Percentiles rank a stretch among this genome's conserved stretches.
Evolutionary conservation across 2,797 vertebrate genomes (phyloP).

Genomic region (Jordanella pulchra): DNA sequence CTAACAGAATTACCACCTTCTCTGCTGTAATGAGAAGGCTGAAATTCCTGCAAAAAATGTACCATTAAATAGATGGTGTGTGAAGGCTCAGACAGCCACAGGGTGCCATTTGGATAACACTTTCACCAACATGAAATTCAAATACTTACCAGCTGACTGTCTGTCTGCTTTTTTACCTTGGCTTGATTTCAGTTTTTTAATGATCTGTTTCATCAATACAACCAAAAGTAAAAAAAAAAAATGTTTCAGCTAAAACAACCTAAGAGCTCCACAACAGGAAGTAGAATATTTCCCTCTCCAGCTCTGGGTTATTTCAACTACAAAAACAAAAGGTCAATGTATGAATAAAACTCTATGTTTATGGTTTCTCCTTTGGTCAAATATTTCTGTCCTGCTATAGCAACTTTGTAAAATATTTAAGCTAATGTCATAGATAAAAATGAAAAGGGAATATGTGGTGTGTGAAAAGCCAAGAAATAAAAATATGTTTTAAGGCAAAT

Average conservation of each 20-base stretch:
- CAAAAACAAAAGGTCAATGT: slow-evolving; percentile 43
- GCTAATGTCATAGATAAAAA: too few relatives aligned
- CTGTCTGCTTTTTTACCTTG: slow-evolving; percentile 7
- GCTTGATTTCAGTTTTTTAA: not conserved
- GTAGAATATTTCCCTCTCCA: not conserved
- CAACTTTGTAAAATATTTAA: slow-evolving; percentile 52
- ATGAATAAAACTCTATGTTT: slow-evolving; percentile 55
- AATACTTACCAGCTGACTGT: not conserved
- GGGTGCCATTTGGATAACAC: not conserved
- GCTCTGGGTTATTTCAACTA: slow-evolving; percentile 17
- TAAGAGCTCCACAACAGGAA: not conserved
- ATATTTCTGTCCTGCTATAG: slow-evolving; percentile 25
- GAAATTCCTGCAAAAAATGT: slow-evolving; percentile 2
- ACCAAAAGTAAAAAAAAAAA: not conserved
- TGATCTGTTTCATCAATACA: not conserved
- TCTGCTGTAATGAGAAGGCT: not conserved
- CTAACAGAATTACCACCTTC: slow-evolving; percentile 6
- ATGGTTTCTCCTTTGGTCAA: slow-evolving; percentile 41
- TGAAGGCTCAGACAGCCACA: slow-evolving; percentile 3
- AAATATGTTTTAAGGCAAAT: too few relatives aligned
- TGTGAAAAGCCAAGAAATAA: too few relatives aligned
- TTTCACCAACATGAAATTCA: slow-evolving; percentile 10
- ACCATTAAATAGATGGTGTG: not conserved
- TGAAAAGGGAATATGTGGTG: too few relatives aligned
- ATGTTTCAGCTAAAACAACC: slow-evolving; percentile 11